These are phyloP conservation scores for Chrysolina haemoptera DNA, from an alignment of 2,888 invertebrate species.

Conservation along the genomic window DNA sequence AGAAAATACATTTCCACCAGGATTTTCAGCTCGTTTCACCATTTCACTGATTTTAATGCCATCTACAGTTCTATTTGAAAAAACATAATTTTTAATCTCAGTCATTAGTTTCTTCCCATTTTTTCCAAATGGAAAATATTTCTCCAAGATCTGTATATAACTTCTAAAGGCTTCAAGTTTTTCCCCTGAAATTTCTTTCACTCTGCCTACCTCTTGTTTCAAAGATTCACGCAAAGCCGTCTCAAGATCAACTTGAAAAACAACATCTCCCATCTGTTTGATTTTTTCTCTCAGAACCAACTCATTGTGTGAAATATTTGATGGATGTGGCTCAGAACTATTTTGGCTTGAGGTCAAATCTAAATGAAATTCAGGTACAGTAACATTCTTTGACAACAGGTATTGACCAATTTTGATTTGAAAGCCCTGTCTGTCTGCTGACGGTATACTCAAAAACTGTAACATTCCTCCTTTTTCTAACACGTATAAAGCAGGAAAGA, in stretches of 20 bases:
- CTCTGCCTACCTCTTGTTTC: constrained; percentile 85
- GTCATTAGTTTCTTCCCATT: constrained; percentile 80
- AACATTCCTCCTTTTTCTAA: constrained; percentile 65
- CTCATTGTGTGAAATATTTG: constrained; percentile 50
- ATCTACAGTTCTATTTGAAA: constrained; percentile 70
- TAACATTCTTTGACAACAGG: constrained; percentile 67
- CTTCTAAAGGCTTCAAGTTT: constrained; percentile 81
- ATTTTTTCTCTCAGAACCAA: constrained; percentile 62
- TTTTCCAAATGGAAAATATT: constrained; percentile 85
- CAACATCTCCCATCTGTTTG: constrained; percentile 71
- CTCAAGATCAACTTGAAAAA: constrained; percentile 91
- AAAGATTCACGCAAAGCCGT: constrained; percentile 83
- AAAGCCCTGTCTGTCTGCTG: constrained; percentile 56
- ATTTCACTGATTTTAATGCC: constrained; percentile 76
- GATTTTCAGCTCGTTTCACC: constrained; percentile 71
- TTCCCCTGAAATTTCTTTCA: constrained; percentile 80
- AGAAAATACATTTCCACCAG: constrained; percentile 74
- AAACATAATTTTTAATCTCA: constrained; percentile 74
- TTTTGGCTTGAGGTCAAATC: constrained; percentile 11
- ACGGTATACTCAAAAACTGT: constrained; percentile 52
- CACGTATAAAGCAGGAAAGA: constrained; percentile 74
- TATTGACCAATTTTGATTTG: constrained; percentile 72
- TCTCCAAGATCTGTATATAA: constrained; percentile 80
- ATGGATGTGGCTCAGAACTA: constrained; percentile 5
- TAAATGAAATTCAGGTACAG: constrained; percentile 44